Conservation (phyloP, 2,113 vertebrate species). For the Numenius arquata region DNA sequence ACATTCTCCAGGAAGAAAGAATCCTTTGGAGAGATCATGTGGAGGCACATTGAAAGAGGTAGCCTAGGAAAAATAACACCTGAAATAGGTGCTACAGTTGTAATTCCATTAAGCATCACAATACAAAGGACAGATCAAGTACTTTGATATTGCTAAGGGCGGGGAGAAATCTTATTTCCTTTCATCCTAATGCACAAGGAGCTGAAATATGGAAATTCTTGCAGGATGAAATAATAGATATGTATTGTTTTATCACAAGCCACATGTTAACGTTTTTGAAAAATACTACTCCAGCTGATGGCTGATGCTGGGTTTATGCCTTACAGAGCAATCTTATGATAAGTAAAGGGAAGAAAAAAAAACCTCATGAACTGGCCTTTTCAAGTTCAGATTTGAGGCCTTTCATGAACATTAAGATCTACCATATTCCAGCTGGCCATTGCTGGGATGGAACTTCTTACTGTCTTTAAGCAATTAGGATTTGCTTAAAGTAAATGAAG, state of each 20-base stretch:
- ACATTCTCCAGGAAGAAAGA: not conserved
- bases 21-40: not conserved
- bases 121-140: not conserved
- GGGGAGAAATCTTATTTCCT: not conserved
- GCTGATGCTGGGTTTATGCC: not conserved
- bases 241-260: not conserved
- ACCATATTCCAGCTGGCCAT: not conserved
- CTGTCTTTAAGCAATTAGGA: not conserved
- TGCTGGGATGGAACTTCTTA: not conserved
- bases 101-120: not conserved
- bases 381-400: not conserved
- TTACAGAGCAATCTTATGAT: not conserved
- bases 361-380: not conserved
- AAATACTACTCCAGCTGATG: not conserved
- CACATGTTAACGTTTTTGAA: not conserved
- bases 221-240: not conserved
- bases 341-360: not conserved
- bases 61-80: not conserved
- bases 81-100: not conserved
- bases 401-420: not conserved
- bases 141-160: not conserved
- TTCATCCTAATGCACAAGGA: not conserved
- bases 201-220: not conserved
- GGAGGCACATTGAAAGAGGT: not conserved
- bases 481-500: not conserved